Conservation (phyloP, 2,797 vertebrate species). For the Helicolenus hilgendorfi region DNA sequence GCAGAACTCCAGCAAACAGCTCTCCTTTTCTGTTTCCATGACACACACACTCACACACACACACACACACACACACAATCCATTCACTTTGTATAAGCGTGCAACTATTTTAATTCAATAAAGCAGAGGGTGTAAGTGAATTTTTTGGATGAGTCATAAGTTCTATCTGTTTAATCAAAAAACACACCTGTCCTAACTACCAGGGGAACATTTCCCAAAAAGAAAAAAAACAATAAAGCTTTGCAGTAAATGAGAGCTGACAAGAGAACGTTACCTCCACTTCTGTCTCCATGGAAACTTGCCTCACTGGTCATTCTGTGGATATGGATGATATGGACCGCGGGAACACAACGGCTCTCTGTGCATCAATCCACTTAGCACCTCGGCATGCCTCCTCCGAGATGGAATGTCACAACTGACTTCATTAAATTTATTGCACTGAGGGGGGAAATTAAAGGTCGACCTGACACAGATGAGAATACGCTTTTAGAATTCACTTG, state of each 20-base stretch:
- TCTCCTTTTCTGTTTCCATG: background rate
- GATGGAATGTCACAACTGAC: conserved; percentile 13
- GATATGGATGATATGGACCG: conserved; percentile 78
- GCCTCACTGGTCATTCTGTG: conserved; percentile 79
- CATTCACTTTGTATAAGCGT: conserved; percentile 37
- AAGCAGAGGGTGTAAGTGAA: background rate
- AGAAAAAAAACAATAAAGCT: conserved; percentile 66
- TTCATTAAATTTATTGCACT: conserved; percentile 21
- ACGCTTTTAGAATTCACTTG: conserved; percentile 19
- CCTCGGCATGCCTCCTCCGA: conserved; percentile 1
- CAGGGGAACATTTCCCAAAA: background rate
- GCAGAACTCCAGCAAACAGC: background rate
- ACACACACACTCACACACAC: conserved; percentile 7
- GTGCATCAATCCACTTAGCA: conserved; percentile 65
- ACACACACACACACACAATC: background rate
- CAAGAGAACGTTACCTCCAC: conserved; percentile 80
- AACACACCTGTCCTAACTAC: conserved; percentile 22
- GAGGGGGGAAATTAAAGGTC: conserved; percentile 45
- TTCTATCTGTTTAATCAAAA: conserved; percentile 17
- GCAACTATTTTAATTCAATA: conserved; percentile 59
- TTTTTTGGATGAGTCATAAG: background rate
- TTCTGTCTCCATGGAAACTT: conserved; percentile 90
- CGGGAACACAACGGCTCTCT: conserved; percentile 38
- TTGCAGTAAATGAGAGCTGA: conserved; percentile 78
- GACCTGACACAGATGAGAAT: background rate